Percentiles rank a stretch among this genome's conserved stretches.
Evolutionary conservation across 2,888 invertebrate species (phyloP).

Genomic region (Eurytoma californica): DNA sequence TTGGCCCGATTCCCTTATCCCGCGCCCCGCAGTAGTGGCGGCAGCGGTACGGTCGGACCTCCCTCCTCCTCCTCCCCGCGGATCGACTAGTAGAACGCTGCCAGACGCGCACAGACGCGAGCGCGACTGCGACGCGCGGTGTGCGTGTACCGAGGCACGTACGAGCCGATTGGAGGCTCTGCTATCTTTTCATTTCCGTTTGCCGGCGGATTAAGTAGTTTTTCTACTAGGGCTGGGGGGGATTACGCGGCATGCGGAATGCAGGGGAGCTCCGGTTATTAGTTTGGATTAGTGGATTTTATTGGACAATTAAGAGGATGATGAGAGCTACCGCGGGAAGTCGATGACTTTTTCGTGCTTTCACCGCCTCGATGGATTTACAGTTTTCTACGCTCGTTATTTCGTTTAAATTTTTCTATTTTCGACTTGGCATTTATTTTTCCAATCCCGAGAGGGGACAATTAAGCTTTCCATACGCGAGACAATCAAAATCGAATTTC

Average conservation of each 20-base stretch:
- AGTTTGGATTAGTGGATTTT: too few species aligned
- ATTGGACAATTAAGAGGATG: too few species aligned
- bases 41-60: not conserved
- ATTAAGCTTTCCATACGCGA: too few species aligned
- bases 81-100: constrained; percentile 13
- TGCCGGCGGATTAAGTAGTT: constrained; percentile 30
- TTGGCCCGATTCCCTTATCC: not conserved
- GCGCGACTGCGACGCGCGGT: constrained; percentile 11
- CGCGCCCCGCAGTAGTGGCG: not conserved
- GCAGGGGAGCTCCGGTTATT: not conserved
- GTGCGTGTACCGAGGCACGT: not conserved
- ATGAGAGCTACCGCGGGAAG: too few species aligned
- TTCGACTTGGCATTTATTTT: not conserved
- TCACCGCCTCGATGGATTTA: too few species aligned
- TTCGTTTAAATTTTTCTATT: too few species aligned
- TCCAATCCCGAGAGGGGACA: too few species aligned
- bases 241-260: not conserved
- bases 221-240: not conserved
- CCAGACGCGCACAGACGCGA: constrained; percentile 54
- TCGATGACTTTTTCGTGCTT: too few species aligned
- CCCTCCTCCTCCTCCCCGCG: not conserved
- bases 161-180: not conserved
- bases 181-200: constrained; percentile 29
- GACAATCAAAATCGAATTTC: too few species aligned
- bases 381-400: too few species aligned